Evolutionary conservation across 2,888 invertebrate species (phyloP), one percentile per base, ranked within the genome.

Genomic region (Drosophila prolongata): DNA sequence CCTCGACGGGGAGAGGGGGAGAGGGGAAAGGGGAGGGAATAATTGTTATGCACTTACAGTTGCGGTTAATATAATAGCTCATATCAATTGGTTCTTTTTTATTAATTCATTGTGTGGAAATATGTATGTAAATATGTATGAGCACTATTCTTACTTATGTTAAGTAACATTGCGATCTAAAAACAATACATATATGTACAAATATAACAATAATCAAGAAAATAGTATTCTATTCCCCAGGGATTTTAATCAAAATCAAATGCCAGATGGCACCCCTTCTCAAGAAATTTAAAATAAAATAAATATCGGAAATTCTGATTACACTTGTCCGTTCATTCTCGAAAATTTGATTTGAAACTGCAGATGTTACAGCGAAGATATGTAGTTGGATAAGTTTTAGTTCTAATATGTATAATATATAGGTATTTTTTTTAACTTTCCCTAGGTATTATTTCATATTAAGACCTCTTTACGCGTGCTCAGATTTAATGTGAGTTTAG

Each of bases 1-100:
- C 52, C 62, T 40, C 44, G 3, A 14, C 3, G n/a, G 11, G 27
- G 6, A 13, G 9, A 37, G 24, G 37, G 19, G 40, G 19, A 35
- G 34, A 34, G 37, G 38, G 49, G 19, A 27, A 38, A 34, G 37
- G 38, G 49, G 16, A n/a, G 44, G 11, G 24, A 38, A 34, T 35
- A 46, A 19, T 53, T 67, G 53, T 57, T n/a, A 30, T 14, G 42
- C 16, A 16, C 11, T n/a, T n/a, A 56, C 55, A 56, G 11, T 16
- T n/a, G n/a, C n/a, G 55, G 55, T n/a, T 19, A 14, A 37, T 8
- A n/a, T 16, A 37, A 14, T 46, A 56, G 14, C 19, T 19, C 6
- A 8, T 30, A 8, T 30, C 30, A 30, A 8, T 30, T 6, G 8
- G 30, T 30, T 30, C 6, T 30, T 30, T 30, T 30, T 30, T 30